phyloP scores from a whole-genome alignment of 2,113 vertebrate genomes.

The Sebastes fasciatus region DNA sequence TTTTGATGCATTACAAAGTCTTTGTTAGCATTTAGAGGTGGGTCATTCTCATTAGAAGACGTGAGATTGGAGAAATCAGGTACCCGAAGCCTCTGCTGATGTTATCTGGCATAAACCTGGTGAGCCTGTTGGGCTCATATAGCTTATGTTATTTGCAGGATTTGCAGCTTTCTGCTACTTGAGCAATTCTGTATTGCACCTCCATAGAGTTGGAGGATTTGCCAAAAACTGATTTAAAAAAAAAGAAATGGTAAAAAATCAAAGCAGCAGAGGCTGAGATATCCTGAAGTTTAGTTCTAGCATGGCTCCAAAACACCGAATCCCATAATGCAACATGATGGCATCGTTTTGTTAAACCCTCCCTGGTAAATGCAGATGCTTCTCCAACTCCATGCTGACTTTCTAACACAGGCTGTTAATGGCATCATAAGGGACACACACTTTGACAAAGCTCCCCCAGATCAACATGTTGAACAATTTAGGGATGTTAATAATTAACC shows the following conservation, averaged over 20 bases:
- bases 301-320: neutral
- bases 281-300: neutral
- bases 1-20: conserved; percentile 30
- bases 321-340: neutral
- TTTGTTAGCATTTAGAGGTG: conserved; percentile 6
- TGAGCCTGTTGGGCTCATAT: neutral
- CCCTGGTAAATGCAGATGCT: neutral
- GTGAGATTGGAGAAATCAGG: conserved; percentile 3
- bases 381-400: neutral
- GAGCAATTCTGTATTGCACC: neutral
- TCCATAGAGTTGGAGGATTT: neutral
- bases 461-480: neutral
- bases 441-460: neutral
- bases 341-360: neutral
- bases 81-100: conserved; percentile 1
- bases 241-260: neutral
- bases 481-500: too few relatives aligned
- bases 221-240: neutral
- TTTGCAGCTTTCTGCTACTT: neutral
- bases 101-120: conserved; percentile 2
- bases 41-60: conserved; percentile 27
- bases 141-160: neutral
- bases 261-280: neutral
- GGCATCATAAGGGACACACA: neutral
- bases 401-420: neutral